Conservation (phyloP, 2,113 vertebrate genomes). For the Coturnix japonica region DNA sequence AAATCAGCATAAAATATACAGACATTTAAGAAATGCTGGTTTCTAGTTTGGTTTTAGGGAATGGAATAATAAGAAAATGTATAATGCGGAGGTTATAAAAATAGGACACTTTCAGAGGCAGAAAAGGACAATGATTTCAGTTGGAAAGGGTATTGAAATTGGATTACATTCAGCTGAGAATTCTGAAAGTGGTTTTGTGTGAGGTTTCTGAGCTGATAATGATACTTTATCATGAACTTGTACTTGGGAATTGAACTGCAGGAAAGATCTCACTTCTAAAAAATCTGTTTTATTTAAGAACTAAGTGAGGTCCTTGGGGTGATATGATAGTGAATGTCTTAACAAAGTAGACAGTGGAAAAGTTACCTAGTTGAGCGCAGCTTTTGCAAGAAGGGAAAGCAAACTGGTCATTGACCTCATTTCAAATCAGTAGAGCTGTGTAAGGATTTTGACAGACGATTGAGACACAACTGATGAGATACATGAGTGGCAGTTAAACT, state of each 20-base stretch:
- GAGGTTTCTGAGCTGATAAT: constrained; percentile 11
- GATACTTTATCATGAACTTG: background rate
- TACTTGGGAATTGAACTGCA: background rate
- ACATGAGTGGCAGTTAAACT: background rate
- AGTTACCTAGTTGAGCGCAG: background rate
- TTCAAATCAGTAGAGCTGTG: background rate
- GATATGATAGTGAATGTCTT: background rate
- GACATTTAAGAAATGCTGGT: background rate
- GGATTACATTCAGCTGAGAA: background rate
- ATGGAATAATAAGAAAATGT: constrained; percentile 24
- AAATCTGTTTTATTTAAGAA: background rate
- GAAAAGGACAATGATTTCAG: background rate
- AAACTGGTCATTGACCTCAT: background rate
- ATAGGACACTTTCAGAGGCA: background rate
- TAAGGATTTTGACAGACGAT: background rate
- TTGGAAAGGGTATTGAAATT: background rate
- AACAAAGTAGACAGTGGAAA: background rate
- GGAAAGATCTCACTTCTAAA: background rate
- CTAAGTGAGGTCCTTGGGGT: background rate
- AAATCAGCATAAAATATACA: background rate
- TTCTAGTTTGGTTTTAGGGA: background rate
- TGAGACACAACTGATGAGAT: background rate
- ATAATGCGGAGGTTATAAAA: background rate
- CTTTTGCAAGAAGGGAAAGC: background rate
- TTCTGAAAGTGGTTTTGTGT: constrained; percentile 3